These are phyloP conservation scores for Drosophila conformis DNA, from an alignment of 2,888 invertebrate species.

Conservation along the genomic window DNA sequence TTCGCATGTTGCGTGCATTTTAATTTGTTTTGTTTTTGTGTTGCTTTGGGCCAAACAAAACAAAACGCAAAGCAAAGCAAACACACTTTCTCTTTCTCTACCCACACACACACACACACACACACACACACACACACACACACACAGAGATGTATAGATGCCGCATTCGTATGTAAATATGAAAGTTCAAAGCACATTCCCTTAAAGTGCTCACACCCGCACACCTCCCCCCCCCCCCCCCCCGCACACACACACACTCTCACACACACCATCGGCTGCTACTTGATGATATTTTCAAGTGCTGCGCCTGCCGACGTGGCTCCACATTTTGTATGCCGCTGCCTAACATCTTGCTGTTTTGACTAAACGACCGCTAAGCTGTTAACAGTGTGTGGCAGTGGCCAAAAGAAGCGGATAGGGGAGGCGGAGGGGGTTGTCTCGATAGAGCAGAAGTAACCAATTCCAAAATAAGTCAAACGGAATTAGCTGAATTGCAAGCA, in stretches of 20 bases:
- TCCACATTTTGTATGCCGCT: conserved; percentile 42
- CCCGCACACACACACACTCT: conserved; percentile 1
- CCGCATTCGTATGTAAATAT: conserved; percentile 73
- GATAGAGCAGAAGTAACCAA: conserved; percentile 4
- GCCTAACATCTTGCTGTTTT: conserved; percentile 14
- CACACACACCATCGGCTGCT: conserved; percentile 43
- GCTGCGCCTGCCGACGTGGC: conserved; percentile 33
- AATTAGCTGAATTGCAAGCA: conserved; percentile 22
- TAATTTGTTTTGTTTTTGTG: conserved; percentile 17
- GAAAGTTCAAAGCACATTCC: conserved; percentile 76
- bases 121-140: conserved; percentile 2
- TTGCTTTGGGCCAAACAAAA: conserved; percentile 46
- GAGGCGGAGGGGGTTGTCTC: too few relatives aligned
- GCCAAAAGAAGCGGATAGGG: background rate
- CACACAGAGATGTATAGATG: conserved; percentile 9
- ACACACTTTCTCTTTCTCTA: conserved; percentile 40
- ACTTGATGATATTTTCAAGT: conserved; percentile 66
- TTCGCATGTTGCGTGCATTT: background rate
- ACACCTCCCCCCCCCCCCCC: conserved; percentile 23
- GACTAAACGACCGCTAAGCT: conserved; percentile 56
- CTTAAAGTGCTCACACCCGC: conserved; percentile 67
- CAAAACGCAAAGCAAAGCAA: conserved; percentile 64
- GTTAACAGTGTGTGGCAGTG: conserved; percentile 13
- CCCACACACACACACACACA: background rate
- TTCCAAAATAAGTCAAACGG: conserved; percentile 14